Conservation (phyloP, 2,113 vertebrate species). For the Microcebus ravelobensis region DNA sequence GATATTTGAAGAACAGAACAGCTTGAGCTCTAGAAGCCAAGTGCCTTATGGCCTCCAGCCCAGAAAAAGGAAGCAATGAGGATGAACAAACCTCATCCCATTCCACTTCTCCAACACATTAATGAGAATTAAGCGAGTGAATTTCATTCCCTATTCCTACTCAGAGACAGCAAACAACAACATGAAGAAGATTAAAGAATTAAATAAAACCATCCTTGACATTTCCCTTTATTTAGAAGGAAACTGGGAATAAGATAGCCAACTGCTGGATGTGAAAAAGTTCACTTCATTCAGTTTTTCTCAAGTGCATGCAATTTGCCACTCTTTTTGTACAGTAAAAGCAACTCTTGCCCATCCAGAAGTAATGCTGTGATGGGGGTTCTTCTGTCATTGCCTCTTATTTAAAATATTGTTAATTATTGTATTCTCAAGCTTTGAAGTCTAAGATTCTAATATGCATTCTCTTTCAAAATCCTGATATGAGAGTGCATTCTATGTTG, state of each 20-base stretch:
- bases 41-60: conserved; percentile 77
- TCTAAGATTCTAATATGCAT: neutral
- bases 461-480: neutral
- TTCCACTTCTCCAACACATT: conserved; percentile 50
- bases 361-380: neutral
- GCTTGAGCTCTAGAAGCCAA: conserved; percentile 75
- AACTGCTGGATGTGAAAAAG: neutral
- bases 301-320: neutral
- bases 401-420: neutral
- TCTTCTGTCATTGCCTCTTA: neutral
- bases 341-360: neutral
- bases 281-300: neutral
- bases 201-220: conserved; percentile 45
- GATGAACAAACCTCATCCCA: conserved; percentile 63
- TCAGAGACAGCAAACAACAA: conserved; percentile 37
- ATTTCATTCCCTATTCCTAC: conserved; percentile 49
- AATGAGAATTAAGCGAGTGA: conserved; percentile 52
- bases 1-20: conserved; percentile 76
- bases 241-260: conserved; percentile 16
- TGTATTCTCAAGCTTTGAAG: neutral
- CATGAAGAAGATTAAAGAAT: conserved; percentile 65
- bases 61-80: conserved; percentile 72
- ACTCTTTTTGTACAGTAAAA: neutral
- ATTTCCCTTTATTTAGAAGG: conserved; percentile 38
- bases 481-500: neutral